These are phyloP conservation scores for Anguilla obscura DNA, from an alignment of 2,797 vertebrate species.

Conservation along the genomic window DNA sequence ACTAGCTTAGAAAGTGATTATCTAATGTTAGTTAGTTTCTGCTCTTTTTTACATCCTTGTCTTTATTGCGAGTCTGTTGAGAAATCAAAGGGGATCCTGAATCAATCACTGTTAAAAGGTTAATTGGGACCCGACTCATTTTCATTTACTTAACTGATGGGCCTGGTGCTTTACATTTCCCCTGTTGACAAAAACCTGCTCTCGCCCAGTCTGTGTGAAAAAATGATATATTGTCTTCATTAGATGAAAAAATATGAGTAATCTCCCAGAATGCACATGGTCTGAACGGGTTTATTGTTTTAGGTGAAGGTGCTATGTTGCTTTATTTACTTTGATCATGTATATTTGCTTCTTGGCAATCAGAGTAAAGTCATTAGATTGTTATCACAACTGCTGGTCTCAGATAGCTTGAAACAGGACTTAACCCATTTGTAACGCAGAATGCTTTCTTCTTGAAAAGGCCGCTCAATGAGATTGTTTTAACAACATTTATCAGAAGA, in stretches of 20 bases:
- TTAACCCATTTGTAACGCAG: slow-evolving; percentile 65
- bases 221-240: slow-evolving; percentile 81
- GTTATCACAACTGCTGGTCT: slow-evolving; percentile 71
- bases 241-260: slow-evolving; percentile 78
- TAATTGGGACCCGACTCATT: slow-evolving; percentile 38
- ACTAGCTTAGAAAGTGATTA: background rate
- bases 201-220: slow-evolving; percentile 48
- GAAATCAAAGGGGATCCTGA: slow-evolving; percentile 1
- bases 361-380: slow-evolving; percentile 72
- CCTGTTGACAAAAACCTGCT: slow-evolving; percentile 54
- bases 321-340: slow-evolving; percentile 76
- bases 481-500: slow-evolving; percentile 70
- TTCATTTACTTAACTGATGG: slow-evolving; percentile 48
- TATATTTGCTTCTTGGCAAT: slow-evolving; percentile 66
- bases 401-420: slow-evolving; percentile 62
- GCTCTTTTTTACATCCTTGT: background rate
- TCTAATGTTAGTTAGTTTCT: background rate
- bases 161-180: slow-evolving; percentile 43
- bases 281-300: slow-evolving; percentile 76
- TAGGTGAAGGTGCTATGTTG: slow-evolving; percentile 73
- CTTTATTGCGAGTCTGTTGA: background rate
- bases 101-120: background rate
- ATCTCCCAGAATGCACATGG: slow-evolving; percentile 71
- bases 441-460: slow-evolving; percentile 65
- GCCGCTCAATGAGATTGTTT: slow-evolving; percentile 48